Evolutionary conservation across 1,140 invertebrate genomes (phyloP).

Genomic region (Ditylenchus dipsaci): DNA sequence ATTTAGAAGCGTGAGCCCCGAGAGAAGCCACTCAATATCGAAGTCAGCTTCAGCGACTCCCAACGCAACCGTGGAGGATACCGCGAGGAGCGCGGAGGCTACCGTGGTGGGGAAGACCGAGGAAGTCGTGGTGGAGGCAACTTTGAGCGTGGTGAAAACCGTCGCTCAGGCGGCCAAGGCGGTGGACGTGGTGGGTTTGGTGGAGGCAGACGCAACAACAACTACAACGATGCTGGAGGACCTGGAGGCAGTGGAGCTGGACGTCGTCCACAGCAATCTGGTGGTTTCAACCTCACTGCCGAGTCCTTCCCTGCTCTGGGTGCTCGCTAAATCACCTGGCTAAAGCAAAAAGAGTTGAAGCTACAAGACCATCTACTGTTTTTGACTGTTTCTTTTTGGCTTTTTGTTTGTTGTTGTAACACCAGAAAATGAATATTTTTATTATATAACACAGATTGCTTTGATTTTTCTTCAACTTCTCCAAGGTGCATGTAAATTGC

Average conservation of each 20-base stretch:
- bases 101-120: conserved; percentile 14
- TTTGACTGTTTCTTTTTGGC: neutral
- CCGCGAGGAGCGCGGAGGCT: conserved; percentile 2
- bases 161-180: conserved; percentile 5
- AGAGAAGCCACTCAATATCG: conserved; percentile 35
- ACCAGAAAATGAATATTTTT: neutral
- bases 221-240: neutral
- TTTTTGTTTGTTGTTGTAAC: neutral
- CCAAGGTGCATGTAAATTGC: neutral
- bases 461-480: neutral
- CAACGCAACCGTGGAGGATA: conserved; percentile 19
- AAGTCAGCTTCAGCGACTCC: conserved; percentile 24
- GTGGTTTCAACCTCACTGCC: conserved; percentile 1
- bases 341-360: neutral
- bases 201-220: neutral
- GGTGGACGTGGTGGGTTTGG: conserved; percentile 19
- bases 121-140: conserved; percentile 8
- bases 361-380: neutral
- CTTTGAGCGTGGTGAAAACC: neutral
- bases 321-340: conserved; percentile 18
- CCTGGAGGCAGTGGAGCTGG: neutral
- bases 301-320: conserved; percentile 32
- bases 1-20: conserved; percentile 32
- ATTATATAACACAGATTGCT: neutral
- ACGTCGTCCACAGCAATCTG: conserved; percentile 9